Base-by-base conservation (phyloP, 1,140 invertebrate species). In the Catajapyx aquilonaris region DNA sequence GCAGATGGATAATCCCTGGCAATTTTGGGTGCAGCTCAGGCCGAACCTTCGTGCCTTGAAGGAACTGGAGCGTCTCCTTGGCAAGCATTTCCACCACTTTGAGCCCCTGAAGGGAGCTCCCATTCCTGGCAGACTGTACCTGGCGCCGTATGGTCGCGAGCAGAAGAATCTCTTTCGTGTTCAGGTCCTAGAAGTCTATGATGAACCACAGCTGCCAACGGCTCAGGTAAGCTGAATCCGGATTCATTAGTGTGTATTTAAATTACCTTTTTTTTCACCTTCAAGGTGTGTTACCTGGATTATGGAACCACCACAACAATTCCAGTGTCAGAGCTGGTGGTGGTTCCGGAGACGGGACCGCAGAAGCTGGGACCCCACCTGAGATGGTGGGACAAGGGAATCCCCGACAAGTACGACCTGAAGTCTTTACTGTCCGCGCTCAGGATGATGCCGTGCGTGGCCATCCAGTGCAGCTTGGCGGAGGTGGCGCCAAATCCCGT, bases 201-300 rank as follows among this genome's bases (percentile, higher is more conserved):
- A n/a, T n/a, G 7, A 18, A 7, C 39, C 18, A 5, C 32, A 20
- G 4, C 23, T 34, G 22, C 3, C n/a, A 37, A 4, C 28, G 17
- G 25, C 33, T 5, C 34, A 31, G 35, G 38, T 17, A 13, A 34
- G 20, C 34, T 30, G 13, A 20, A 20, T 33, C 35, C 23, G 4
- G 40, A 59, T n/a, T 43, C 37, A 16, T 47, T 48, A 22, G 52
- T 18, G n/a, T 32, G 16, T 34, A 38, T 34, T 25, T 31, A 31
- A 38, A 40, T 23, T 42, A 47, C 23, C 41, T 50, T 22, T 35
- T 38, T 41, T 35, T 22, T 30, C 19, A 20, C 11, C 3, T 46
- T 50, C 11, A 30, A 62, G 60, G 65, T 88, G 3, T 64, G 71
- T 32, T 85, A 74, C 49, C 68, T 88, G 16, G 85, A 93, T 53